These are phyloP conservation scores for Lepidurus apus DNA, from an alignment of 1,140 invertebrate species.

Conservation along the genomic window DNA sequence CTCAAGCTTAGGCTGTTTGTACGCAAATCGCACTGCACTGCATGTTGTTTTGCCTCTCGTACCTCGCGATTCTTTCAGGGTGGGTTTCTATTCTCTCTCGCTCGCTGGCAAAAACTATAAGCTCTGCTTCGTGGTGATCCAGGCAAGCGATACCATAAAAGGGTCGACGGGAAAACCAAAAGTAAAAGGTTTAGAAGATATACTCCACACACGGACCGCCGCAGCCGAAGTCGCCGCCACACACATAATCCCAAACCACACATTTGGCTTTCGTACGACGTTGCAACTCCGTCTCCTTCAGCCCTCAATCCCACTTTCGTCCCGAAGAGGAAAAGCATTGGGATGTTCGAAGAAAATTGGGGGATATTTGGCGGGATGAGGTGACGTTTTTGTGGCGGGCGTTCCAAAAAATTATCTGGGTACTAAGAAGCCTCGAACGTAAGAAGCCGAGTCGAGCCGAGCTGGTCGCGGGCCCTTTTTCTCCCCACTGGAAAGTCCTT, in stretches of 20 bases:
- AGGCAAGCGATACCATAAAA: slow-evolving; percentile 15
- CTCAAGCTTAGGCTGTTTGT: not conserved
- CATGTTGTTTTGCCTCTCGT: not conserved
- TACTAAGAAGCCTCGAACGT: too few relatives aligned
- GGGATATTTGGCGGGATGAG: not conserved
- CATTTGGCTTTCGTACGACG: not conserved
- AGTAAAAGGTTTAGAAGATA: not conserved
- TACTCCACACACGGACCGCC: not conserved
- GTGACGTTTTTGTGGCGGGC: too few relatives aligned
- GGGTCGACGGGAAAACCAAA: slow-evolving; percentile 14
- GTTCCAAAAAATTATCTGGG: too few relatives aligned
- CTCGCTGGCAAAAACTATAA: not conserved
- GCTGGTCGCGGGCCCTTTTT: not conserved
- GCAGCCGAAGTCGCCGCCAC: not conserved
- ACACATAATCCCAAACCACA: not conserved
- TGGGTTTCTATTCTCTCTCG: not conserved
- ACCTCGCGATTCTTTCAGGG: not conserved
- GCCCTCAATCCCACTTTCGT: not conserved
- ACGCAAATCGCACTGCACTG: not conserved
- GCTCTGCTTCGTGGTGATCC: not conserved
- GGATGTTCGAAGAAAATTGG: not conserved
- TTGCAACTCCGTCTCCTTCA: not conserved
- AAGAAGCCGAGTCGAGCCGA: too few relatives aligned
- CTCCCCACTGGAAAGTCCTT: not conserved
- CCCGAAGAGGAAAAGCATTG: not conserved